Evolutionary conservation across 2,113 vertebrate genomes (phyloP), one percentile per base, ranked within the genome.

Genomic region (Eleginops maclovinus): DNA sequence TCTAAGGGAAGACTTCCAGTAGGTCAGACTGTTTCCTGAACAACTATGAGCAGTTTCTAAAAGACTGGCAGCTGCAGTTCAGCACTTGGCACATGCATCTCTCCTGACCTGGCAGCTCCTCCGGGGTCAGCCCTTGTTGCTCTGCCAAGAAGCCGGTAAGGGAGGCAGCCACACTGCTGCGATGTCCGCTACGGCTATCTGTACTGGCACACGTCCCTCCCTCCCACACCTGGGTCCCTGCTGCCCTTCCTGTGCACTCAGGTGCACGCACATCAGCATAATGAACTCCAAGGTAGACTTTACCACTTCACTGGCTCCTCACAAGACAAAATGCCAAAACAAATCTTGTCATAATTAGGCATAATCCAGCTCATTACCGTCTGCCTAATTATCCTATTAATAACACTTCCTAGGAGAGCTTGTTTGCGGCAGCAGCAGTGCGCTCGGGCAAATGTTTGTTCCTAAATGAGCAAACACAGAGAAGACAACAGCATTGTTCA

Each of bases 341-440:
- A 98, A 98, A 98, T 96, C 95, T 97, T 96, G 96, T 97, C 97
- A 95, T 96, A 98, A 99, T 97, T 98, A 97, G 96, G 95, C 95
- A 95, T 97, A 97, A 97, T 96, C 96, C 97, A 97, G 96, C 96
- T 98, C 97, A 98, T 98, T 96, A 98, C 96, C 88, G 92, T 94
- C 95, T 96, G 96, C 96, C 96, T 98, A 98, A 99, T 99, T 98
- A 98, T 96, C 96, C 97, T 97, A 97, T 98, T 99, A 98, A 99
- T 98, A 96, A 96, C 96, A 94, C 94, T 94, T 97, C 97, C 97
- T 97, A 89, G 95, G 97, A 97, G 97, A 97, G 96, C 92, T 94
- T 95, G 95, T 95, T 96, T 95, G 94, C 95, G 94, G 95, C 95
- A 93, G 90, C 90, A 87, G 91, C 96, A 95, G 90, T 80, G 86